These are phyloP conservation scores for Hymenopus coronatus DNA, from an alignment of 2,888 invertebrate genomes.

Conservation along the genomic window DNA sequence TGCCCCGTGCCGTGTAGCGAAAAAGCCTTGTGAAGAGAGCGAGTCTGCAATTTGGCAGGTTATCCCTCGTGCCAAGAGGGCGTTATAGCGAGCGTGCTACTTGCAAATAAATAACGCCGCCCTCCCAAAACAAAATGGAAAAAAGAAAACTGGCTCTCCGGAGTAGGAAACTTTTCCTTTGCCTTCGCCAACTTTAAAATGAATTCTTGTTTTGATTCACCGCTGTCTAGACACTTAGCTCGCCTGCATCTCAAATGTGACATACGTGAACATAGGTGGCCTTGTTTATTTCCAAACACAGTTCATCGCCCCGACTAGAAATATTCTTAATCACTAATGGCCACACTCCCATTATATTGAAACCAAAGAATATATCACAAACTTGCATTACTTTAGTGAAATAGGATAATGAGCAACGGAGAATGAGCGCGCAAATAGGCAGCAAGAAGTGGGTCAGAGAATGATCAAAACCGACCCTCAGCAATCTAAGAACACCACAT, in stretches of 20 bases:
- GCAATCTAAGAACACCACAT: too few relatives aligned
- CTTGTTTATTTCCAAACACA: neutral
- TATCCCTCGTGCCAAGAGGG: conserved; percentile 12
- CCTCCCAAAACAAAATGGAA: neutral
- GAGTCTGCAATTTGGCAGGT: conserved; percentile 11
- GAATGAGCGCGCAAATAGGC: too few relatives aligned
- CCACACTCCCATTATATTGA: too few relatives aligned
- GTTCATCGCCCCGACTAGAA: too few relatives aligned
- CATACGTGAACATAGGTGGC: neutral
- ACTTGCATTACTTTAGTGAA: too few relatives aligned
- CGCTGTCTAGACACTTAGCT: neutral
- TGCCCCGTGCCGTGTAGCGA: neutral
- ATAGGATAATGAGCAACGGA: too few relatives aligned
- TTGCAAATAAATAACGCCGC: neutral
- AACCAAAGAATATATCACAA: too few relatives aligned
- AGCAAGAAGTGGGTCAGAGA: too few relatives aligned
- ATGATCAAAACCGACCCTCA: too few relatives aligned
- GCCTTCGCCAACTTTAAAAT: neutral
- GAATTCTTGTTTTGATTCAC: neutral
- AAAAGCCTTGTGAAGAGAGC: neutral
- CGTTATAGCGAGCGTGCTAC: neutral
- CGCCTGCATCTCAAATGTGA: neutral
- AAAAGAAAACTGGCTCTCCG: neutral
- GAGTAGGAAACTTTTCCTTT: neutral
- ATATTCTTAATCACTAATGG: too few relatives aligned